A percentile compares a stretch with the other conserved stretches of the same genome.
phyloP scores from a whole-genome alignment of 2,113 vertebrate genomes.

The Capra hircus region DNA sequence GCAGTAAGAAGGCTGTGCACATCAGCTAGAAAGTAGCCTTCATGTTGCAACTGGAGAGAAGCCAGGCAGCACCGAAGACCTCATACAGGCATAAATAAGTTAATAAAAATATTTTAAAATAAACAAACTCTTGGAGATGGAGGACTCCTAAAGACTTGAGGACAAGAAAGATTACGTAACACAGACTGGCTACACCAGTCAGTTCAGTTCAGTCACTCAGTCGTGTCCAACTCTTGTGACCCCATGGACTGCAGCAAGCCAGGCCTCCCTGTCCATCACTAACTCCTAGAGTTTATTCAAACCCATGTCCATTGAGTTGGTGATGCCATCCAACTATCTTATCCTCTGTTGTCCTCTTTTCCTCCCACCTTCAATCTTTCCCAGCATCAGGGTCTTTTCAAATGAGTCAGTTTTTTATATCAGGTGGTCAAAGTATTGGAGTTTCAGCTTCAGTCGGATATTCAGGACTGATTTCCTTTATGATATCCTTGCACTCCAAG shows the following conservation, averaged over 20 bases:
- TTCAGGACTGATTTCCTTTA: no score
- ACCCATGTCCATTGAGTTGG: background rate
- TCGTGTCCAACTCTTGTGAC: background rate
- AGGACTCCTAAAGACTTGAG: background rate
- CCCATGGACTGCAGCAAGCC: background rate
- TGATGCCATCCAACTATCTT: background rate
- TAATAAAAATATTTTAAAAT: background rate
- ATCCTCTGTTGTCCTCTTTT: background rate
- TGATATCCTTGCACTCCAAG: background rate
- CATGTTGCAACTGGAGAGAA: background rate
- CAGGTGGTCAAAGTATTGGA: background rate
- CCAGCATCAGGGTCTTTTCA: background rate
- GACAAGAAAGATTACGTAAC: rapidly evolving
- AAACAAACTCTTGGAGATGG: background rate
- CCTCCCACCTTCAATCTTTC: background rate
- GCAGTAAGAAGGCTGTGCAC: background rate
- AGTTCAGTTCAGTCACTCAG: background rate
- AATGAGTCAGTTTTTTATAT: background rate
- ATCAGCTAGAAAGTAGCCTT: background rate
- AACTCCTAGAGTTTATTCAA: background rate
- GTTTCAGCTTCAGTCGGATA: background rate
- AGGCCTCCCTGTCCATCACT: background rate
- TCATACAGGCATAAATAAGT: background rate
- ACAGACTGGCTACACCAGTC: background rate
- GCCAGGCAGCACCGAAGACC: background rate